Evolutionary conservation across 2,113 vertebrate species (phyloP).

Genomic region (Plecotus auritus): DNA sequence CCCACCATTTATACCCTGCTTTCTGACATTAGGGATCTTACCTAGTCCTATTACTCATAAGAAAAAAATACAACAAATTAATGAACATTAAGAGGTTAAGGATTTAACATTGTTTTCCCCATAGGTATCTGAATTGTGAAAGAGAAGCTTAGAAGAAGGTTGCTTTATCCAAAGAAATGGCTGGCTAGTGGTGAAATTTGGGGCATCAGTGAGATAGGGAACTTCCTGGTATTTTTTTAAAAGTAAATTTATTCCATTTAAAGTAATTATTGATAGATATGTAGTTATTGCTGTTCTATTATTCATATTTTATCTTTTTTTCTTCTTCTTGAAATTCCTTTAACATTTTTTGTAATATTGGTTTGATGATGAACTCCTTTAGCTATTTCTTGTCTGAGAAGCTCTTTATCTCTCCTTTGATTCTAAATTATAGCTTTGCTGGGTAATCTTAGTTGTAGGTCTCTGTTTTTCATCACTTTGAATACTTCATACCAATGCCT

Average conservation of each 20-base stretch:
- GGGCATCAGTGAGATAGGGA: neutral
- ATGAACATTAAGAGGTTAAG: neutral
- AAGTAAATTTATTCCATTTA: neutral
- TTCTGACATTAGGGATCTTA: neutral
- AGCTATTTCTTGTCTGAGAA: neutral
- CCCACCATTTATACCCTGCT: neutral
- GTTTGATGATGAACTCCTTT: neutral
- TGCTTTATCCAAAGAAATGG: neutral
- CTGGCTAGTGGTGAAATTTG: neutral
- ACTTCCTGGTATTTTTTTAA: neutral
- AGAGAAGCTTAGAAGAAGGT: neutral
- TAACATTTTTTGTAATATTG: neutral
- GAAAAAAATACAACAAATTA: neutral
- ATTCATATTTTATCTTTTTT: neutral
- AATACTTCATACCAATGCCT: neutral
- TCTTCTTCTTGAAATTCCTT: neutral
- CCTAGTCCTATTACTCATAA: neutral
- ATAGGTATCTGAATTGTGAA: neutral
- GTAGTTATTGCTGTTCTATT: neutral
- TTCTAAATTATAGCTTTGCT: neutral
- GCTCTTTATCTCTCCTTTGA: neutral
- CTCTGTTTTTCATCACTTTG: neutral
- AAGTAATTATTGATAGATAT: neutral
- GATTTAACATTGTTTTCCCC: neutral
- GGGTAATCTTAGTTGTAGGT: neutral